These are phyloP conservation scores for Coreoperca whiteheadi DNA, from an alignment of 2,113 vertebrate species.

Conservation along the genomic window DNA sequence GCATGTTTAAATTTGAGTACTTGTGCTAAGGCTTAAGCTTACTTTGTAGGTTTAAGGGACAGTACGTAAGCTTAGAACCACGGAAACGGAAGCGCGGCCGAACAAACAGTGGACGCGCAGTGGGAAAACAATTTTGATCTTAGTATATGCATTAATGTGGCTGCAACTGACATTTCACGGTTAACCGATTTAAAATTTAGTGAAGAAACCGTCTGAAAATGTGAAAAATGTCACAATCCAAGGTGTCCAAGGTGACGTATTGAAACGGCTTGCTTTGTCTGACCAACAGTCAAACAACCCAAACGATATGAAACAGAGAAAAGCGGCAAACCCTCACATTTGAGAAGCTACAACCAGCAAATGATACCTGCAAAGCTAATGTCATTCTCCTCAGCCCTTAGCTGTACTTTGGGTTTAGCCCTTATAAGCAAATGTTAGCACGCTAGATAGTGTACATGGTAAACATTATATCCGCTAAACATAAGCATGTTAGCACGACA, in stretches of 20 bases:
- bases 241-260: background rate
- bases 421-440: background rate
- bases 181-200: background rate
- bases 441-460: background rate
- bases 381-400: background rate
- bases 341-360: background rate
- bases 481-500: background rate
- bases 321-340: background rate
- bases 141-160: background rate
- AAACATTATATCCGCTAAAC: background rate
- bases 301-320: background rate
- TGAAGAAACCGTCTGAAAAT: background rate
- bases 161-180: too few species aligned
- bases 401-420: background rate
- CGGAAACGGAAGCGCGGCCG: background rate
- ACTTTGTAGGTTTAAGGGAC: slow-evolving; percentile 7
- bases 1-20: background rate
- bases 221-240: background rate
- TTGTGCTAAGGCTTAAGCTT: background rate
- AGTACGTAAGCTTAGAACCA: background rate
- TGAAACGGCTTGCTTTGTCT: background rate
- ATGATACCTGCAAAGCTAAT: background rate
- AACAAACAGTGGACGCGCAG: background rate
- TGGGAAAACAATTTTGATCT: background rate
- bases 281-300: background rate